A percentile compares a stretch with the other conserved stretches of the same genome.
These are phyloP conservation scores for Ciconia boyciana DNA, from an alignment of 2,113 vertebrate species.

Conservation along the genomic window DNA sequence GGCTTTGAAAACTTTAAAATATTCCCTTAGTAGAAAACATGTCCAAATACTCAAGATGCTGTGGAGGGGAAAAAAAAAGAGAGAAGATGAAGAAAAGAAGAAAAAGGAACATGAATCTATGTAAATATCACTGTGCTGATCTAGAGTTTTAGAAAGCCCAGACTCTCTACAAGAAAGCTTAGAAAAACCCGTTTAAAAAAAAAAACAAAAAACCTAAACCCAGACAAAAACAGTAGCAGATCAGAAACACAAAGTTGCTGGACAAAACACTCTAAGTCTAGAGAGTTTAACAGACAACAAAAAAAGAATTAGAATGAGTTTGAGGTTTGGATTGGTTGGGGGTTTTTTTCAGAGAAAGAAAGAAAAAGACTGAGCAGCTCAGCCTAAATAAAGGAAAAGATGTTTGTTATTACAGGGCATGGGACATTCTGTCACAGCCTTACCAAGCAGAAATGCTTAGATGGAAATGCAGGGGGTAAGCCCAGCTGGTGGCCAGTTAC, in stretches of 20 bases:
- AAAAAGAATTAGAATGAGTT: background rate
- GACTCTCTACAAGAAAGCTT: background rate
- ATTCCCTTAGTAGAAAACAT: background rate
- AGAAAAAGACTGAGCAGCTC: background rate
- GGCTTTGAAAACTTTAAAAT: background rate
- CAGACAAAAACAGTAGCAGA: background rate
- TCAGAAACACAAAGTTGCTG: background rate
- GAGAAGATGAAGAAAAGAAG: background rate
- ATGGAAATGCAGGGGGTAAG: background rate
- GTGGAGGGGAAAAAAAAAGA: background rate
- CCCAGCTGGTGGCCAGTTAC: background rate
- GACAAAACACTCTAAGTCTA: background rate
- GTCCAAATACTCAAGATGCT: background rate
- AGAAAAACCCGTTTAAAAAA: background rate
- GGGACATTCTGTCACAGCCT: background rate
- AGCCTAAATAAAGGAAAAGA: background rate
- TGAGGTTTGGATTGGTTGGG: accelerated
- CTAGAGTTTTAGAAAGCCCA: background rate
- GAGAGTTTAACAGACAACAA: background rate
- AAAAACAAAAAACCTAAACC: background rate
- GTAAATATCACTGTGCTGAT: background rate
- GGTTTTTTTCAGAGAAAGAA: background rate
- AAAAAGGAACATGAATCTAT: background rate
- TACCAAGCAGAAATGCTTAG: background rate
- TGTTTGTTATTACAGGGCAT: background rate